Evolutionary conservation across 2,797 vertebrate species (phyloP).

Genomic region (Aphelocoma californica): DNA sequence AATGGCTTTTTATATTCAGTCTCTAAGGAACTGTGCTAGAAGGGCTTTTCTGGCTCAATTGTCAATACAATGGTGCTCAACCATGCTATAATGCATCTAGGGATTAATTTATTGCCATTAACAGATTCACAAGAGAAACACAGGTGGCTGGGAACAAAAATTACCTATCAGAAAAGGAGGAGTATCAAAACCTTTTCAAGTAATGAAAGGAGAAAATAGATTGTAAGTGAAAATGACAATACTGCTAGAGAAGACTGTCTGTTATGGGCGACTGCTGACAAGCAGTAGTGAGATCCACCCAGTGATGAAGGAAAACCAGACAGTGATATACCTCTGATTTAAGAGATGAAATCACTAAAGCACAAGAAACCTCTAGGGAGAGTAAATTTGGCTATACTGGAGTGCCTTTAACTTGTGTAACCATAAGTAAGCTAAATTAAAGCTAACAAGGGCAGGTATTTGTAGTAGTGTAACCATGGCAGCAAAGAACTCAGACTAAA

Average conservation of each 20-base stretch:
- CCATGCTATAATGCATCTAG: background rate
- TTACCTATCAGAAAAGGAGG: background rate
- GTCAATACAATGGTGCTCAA: slow-evolving; percentile 19
- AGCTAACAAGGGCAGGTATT: slow-evolving; percentile 45
- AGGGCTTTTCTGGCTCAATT: slow-evolving; percentile 14
- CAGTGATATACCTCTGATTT: background rate
- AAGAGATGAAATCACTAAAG: background rate
- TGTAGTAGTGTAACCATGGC: slow-evolving; percentile 41
- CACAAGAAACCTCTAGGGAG: background rate
- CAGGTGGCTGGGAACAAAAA: slow-evolving; percentile 12
- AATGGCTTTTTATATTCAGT: background rate
- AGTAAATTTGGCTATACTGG: background rate
- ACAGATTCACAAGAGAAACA: background rate
- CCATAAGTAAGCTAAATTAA: background rate
- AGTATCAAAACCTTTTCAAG: background rate
- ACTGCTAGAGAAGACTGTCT: background rate
- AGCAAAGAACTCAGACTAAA: slow-evolving; percentile 11
- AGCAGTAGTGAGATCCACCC: background rate
- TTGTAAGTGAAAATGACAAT: slow-evolving; percentile 1
- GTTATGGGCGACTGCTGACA: background rate
- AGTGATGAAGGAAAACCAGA: background rate
- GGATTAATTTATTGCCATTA: slow-evolving; percentile 57
- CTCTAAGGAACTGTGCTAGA: slow-evolving; percentile 12
- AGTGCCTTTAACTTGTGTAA: background rate
- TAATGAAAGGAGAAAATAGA: background rate